Percentiles rank a stretch among this genome's conserved stretches.
phyloP scores from a whole-genome alignment of 2,113 vertebrate species.

The Lota lota region DNA sequence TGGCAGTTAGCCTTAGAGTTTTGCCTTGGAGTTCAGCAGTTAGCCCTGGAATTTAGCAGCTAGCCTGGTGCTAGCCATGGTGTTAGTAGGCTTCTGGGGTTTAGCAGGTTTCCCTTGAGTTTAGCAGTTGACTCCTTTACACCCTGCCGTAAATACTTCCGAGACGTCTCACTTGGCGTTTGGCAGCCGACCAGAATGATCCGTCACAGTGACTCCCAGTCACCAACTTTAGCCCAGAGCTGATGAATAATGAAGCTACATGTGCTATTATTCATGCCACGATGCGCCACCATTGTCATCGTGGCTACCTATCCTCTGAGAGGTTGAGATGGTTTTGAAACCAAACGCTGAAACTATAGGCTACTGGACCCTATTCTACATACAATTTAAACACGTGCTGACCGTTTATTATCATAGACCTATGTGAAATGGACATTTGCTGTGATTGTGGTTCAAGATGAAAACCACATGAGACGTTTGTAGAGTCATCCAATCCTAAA shows the following conservation, averaged over 20 bases:
- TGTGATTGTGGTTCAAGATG: too few relatives aligned
- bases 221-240: slow-evolving; percentile 62
- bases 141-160: slow-evolving; percentile 58
- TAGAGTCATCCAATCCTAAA: too few relatives aligned
- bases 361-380: too few relatives aligned
- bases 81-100: background rate
- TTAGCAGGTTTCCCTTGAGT: slow-evolving; percentile 39
- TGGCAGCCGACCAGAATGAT: slow-evolving; percentile 68
- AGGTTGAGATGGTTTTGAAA: slow-evolving; percentile 30
- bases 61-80: too few relatives aligned
- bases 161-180: slow-evolving; percentile 65
- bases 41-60: too few relatives aligned
- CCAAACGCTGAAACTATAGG: too few relatives aligned
- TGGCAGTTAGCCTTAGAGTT: too few relatives aligned
- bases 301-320: slow-evolving; percentile 42
- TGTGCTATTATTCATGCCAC: slow-evolving; percentile 64
- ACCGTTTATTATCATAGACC: too few relatives aligned
- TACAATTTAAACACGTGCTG: too few relatives aligned
- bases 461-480: too few relatives aligned
- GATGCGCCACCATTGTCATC: slow-evolving; percentile 42
- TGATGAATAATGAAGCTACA: slow-evolving; percentile 70
- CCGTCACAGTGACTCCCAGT: slow-evolving; percentile 57
- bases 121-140: slow-evolving; percentile 59
- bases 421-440: too few relatives aligned
- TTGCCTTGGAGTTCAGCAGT: too few relatives aligned